Conservation (phyloP, 2,113 vertebrate species). For the Tetrao urogallus region DNA sequence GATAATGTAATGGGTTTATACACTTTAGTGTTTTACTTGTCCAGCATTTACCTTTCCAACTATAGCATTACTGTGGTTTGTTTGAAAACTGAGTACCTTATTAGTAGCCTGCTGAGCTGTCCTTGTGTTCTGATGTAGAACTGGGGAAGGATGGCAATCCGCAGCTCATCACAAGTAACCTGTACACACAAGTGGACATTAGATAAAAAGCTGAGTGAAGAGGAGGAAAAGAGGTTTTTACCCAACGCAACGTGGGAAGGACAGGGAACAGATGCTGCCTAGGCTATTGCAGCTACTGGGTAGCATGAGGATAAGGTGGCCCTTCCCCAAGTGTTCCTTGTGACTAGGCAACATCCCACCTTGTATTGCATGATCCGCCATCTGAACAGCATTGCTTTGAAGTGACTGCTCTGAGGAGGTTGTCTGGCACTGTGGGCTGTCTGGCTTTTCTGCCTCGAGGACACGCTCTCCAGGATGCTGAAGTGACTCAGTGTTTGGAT, state of each 20-base stretch:
- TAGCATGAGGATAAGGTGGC: background rate
- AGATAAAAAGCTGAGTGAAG: background rate
- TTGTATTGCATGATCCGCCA: background rate
- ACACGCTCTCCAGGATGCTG: background rate
- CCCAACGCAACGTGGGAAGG: background rate
- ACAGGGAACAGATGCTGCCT: background rate
- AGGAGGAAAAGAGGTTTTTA: background rate
- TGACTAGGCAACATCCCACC: background rate
- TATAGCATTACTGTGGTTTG: background rate
- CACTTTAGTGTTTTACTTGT: background rate
- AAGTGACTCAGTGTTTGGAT: conserved; percentile 16
- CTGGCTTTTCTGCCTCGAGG: background rate
- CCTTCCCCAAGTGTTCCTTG: too few relatives aligned
- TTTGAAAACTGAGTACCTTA: background rate
- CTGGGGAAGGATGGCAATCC: background rate
- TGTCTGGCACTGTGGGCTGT: background rate
- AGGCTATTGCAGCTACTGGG: background rate
- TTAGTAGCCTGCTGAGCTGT: background rate
- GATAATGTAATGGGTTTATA: background rate
- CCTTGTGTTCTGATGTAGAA: background rate
- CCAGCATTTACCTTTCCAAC: background rate
- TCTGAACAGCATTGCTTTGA: background rate
- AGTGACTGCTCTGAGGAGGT: background rate
- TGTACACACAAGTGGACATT: background rate
- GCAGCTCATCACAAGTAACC: background rate